Evolutionary conservation across 2,888 invertebrate species (phyloP).

Genomic region (Lymantria dispar): DNA sequence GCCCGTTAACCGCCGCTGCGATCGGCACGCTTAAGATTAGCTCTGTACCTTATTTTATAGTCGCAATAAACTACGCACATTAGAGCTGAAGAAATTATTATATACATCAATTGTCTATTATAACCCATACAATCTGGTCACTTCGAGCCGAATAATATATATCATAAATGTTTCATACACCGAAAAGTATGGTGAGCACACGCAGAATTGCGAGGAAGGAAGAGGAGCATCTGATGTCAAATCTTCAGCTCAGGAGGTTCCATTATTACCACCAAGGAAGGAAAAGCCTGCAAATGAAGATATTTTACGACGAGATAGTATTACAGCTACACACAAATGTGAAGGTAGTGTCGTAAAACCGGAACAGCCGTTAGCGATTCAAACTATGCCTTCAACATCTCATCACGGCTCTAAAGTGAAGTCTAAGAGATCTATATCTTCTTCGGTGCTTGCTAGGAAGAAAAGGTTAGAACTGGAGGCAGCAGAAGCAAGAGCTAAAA

Average conservation of each 20-base stretch:
- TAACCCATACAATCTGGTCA: no score
- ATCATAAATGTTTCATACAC: no score
- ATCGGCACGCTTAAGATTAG: no score
- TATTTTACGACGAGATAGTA: no score
- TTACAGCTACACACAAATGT: no score
- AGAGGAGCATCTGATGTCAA: neutral
- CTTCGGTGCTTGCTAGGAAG: neutral
- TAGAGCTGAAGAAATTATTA: no score
- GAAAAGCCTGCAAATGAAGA: no score
- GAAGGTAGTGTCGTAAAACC: neutral
- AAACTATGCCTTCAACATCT: neutral
- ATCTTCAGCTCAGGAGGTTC: neutral
- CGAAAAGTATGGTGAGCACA: neutral
- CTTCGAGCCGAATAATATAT: no score
- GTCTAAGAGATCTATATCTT: neutral
- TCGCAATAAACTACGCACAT: no score
- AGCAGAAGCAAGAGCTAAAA: conserved; percentile 1
- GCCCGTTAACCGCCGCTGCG: no score
- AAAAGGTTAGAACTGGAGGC: conserved; percentile 2
- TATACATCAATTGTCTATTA: no score
- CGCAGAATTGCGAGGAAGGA: neutral
- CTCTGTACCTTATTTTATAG: no score
- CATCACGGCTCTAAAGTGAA: neutral
- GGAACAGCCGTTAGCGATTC: neutral
- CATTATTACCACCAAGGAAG: neutral